Evolutionary conservation across 2,888 invertebrate species (phyloP).

Genomic region (Rhagophthalmus giganteus): DNA sequence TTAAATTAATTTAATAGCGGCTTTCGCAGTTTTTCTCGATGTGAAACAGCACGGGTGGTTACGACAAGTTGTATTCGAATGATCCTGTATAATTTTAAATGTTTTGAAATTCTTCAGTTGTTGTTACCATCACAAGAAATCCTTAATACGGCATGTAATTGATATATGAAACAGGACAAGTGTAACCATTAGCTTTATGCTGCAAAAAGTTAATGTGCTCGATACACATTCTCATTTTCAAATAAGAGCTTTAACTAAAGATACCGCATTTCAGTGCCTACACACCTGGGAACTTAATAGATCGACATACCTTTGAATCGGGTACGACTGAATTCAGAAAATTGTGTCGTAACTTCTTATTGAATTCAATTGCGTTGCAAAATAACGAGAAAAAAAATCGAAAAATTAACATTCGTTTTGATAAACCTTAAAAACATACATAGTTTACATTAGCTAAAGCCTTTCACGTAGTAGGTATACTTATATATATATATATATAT

Average conservation of each 20-base stretch:
- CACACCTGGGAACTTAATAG: constrained; percentile 34
- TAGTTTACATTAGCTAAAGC: too few species aligned
- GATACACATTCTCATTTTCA: constrained; percentile 40
- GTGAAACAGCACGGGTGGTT: too few species aligned
- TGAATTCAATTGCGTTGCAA: constrained; percentile 38
- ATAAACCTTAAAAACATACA: too few species aligned
- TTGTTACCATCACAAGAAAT: constrained; percentile 31
- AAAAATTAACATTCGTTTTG: constrained; percentile 2
- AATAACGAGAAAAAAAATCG: constrained; percentile 2
- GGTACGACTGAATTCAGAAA: constrained; percentile 23
- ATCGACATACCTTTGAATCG: constrained; percentile 31
- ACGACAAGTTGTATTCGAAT: too few species aligned
- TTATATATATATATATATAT: too few species aligned
- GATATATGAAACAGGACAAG: constrained; percentile 41
- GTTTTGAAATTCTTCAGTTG: constrained; percentile 35
- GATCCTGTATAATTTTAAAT: constrained; percentile 13
- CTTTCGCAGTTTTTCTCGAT: too few species aligned
- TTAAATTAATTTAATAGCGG: too few species aligned
- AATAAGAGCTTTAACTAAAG: constrained; percentile 39
- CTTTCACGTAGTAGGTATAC: too few species aligned
- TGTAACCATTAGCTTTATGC: constrained; percentile 41
- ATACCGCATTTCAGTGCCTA: constrained; percentile 36
- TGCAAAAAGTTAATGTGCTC: constrained; percentile 38
- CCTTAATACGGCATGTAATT: constrained; percentile 44
- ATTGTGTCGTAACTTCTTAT: constrained; percentile 23